phyloP scores from a whole-genome alignment of 2,888 invertebrate genomes.

The Sesia bembeciformis region DNA sequence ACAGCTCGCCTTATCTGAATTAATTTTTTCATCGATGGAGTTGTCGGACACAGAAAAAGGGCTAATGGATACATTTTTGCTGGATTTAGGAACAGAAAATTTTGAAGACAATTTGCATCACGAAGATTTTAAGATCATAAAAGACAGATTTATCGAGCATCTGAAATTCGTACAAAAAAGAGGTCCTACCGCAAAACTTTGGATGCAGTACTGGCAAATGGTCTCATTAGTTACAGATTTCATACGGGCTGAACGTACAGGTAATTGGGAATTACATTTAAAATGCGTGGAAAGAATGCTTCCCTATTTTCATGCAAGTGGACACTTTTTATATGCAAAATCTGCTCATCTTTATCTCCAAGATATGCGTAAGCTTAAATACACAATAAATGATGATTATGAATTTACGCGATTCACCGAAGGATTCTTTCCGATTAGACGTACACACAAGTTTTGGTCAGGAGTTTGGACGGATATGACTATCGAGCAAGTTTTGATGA shows the following conservation, averaged over 20 bases:
- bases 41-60: constrained; percentile 13
- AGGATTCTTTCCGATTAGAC: constrained; percentile 21
- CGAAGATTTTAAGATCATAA: constrained; percentile 3
- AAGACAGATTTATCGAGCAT: constrained; percentile 4
- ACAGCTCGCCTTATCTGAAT: constrained; percentile 16
- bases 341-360: too few relatives aligned
- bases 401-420: constrained; percentile 8
- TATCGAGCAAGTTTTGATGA: too few relatives aligned
- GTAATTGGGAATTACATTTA: constrained; percentile 19
- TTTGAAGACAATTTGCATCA: constrained; percentile 4
- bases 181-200: constrained; percentile 7
- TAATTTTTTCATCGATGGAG: constrained; percentile 12
- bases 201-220: constrained; percentile 20
- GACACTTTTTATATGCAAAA: too few relatives aligned
- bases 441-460: constrained; percentile 14
- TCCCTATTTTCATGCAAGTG: constrained; percentile 31
- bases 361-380: constrained; percentile 25
- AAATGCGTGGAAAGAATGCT: constrained; percentile 12
- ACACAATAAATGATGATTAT: constrained; percentile 13
- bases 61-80: constrained; percentile 13
- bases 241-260: constrained; percentile 22
- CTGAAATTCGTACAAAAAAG: constrained; percentile 2
- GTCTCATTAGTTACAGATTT: constrained; percentile 18
- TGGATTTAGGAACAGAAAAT: constrained; percentile 4
- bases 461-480: constrained; percentile 21